Base-by-base conservation (phyloP, 1,140 invertebrate genomes). In the Idris sp. region DNA sequence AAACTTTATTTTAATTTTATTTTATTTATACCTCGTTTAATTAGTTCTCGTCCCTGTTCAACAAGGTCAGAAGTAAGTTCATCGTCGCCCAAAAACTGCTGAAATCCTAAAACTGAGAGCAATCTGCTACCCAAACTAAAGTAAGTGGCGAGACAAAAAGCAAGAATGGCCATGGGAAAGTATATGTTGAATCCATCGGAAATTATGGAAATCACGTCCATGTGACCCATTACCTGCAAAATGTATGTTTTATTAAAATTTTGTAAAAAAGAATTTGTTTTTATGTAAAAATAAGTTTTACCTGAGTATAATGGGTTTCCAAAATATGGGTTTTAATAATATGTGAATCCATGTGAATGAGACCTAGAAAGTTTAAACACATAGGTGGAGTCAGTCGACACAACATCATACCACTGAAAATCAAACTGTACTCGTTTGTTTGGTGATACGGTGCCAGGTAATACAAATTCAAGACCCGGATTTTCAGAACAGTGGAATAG, bases 181-280 rank as follows among this genome's bases (percentile, higher is more conserved):
- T 99, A 99, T 30, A 99, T 94, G 87, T 99, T 99, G 87, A 99
- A 99, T 13, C 98, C 98, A 87, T 98, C 95, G 1, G 97, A 96
- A 64, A 99, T 96, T 49, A 99, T 96, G 6, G 95, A 93, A 49
- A 99, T 93, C 0, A 99, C 96, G 89, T 99, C 97, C 97, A 99
- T 97, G 82, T 99, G 98, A 13, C 98, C 98, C 98, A 99, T 99
- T 65, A 99, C 94, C 94, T 97, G 84, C n/a, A 84, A 76, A 9
- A n/a, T n/a, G n/a, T 41, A 40, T 25, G n/a, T 40, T 46, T 28
- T 18, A 38, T 36, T 2, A 19, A 28, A 18, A 28, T 11, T 54
- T 40, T 31, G 3, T 14, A 19, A 35, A 13, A 14, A 35, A 35
- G 14, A 35, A 13, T 5, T 2, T 13, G 10, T 36, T 36, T 36